phyloP scores from a whole-genome alignment of 1,140 invertebrate species.

The Macrobrachium rosenbergii region DNA sequence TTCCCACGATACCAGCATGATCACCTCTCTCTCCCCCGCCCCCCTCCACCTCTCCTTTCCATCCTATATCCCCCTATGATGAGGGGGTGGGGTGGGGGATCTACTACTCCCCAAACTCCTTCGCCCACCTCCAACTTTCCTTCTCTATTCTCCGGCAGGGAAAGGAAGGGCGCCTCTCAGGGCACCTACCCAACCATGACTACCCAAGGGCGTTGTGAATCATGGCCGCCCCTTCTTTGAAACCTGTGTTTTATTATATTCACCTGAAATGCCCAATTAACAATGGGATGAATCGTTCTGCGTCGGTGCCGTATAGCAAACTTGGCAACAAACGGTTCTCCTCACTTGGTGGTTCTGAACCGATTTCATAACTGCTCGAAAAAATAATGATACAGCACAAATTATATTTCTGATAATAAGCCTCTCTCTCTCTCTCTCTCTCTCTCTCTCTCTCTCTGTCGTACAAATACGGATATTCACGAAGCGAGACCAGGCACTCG shows the following conservation, averaged over 20 bases:
- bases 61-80: not conserved
- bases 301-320: too few relatives aligned
- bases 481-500: too few relatives aligned
- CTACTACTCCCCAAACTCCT: not conserved
- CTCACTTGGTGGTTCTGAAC: not conserved
- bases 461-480: too few relatives aligned
- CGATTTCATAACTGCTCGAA: not conserved
- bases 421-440: conserved; percentile 26
- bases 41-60: not conserved
- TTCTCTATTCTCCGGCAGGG: not conserved
- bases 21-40: not conserved
- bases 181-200: not conserved
- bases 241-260: too few relatives aligned
- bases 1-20: not conserved
- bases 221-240: too few relatives aligned
- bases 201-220: not conserved
- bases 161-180: not conserved
- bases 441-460: not conserved
- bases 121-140: not conserved
- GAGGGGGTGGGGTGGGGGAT: too few relatives aligned
- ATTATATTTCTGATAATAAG: not conserved
- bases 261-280: conserved; percentile 1
- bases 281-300: not conserved
- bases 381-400: not conserved
- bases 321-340: too few relatives aligned